A percentile compares a stretch with the other conserved stretches of the same genome.
phyloP scores from a whole-genome alignment of 2,113 vertebrate genomes.

The Sialia sialis region DNA sequence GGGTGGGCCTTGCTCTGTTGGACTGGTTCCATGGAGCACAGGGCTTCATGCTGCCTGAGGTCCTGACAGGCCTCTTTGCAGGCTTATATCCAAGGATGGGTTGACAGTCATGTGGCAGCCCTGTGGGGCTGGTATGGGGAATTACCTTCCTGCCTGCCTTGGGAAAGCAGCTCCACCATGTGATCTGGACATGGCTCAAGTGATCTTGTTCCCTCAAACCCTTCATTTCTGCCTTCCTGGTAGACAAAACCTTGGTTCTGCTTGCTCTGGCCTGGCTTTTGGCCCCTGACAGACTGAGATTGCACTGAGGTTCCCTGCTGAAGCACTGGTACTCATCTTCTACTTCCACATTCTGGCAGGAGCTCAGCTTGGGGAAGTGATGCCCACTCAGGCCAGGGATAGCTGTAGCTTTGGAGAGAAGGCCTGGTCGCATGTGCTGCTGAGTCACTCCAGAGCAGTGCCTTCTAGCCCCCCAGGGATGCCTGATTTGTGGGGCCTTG shows the following conservation, averaged over 20 bases:
- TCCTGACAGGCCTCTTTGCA: neutral
- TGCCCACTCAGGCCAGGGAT: neutral
- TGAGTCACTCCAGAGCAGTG: neutral
- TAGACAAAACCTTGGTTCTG: neutral
- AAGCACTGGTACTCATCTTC: neutral
- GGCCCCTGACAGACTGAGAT: neutral
- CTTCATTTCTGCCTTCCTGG: neutral
- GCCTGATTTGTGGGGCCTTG: neutral
- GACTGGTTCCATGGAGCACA: neutral
- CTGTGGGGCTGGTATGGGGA: neutral
- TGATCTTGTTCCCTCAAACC: neutral
- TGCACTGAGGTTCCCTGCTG: neutral
- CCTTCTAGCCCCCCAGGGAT: neutral
- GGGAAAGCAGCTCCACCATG: neutral
- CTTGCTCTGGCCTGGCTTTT: neutral
- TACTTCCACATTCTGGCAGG: neutral
- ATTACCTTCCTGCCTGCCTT: neutral
- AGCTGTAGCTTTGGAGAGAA: neutral
- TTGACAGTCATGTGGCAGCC: neutral
- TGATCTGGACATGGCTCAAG: neutral
- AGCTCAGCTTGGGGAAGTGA: neutral
- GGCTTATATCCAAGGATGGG: neutral
- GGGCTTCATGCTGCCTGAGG: neutral
- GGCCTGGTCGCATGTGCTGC: neutral
- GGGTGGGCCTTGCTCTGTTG: neutral